Evolutionary conservation across 2,113 vertebrate species (phyloP), one percentile per base, ranked within the genome.

Genomic region (Sterna hirundo): DNA sequence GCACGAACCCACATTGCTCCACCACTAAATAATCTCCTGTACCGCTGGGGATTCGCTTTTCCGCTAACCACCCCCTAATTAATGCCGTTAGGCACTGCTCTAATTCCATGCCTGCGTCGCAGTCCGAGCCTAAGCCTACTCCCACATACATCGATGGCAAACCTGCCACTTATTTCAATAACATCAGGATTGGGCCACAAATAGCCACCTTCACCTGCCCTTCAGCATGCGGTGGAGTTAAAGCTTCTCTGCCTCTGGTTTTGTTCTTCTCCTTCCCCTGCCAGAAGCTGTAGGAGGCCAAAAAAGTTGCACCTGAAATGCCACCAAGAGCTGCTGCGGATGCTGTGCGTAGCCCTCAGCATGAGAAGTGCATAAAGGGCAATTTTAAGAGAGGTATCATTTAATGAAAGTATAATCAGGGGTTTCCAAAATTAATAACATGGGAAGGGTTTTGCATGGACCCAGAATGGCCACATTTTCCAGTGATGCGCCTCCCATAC

Each of bases 361-460:
- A 44, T 0, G 2, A n/a, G 74, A 90, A 49, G 66, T 4, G 12
- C 57, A 40, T n/a, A 9, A 47, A 88, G 44, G 46, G 30, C n/a
- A 44, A 40, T 72, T 90, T 88, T 49, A 42, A 92, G 49, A 68
- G 57, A 84, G 36, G 26, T 29, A 75, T 83, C n/a, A 52, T 76
- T 84, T 86, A 92, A 94, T 81, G 54, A 17, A 71, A 51, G 16
- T 3, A 6, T 92, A 96, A 96, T 76, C 58, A 88, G 40, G 77
- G 70, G 60, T 60, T 96, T 72, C 47, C 77, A 92, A 27, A 79
- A 89, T 84, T 91, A 96, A 92, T 96, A 60, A 65, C 80, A 93
- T 0, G 0, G 77, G 55, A n/a, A 62, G 75, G 90, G 66, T 90
- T 93, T 75, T 5, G 10, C 47, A 57, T 17, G 46, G 65, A 82